Evolutionary conservation across 2,797 vertebrate genomes (phyloP), one percentile per base, ranked within the genome.

Genomic region (Petrocephalus schoutedeni): DNA sequence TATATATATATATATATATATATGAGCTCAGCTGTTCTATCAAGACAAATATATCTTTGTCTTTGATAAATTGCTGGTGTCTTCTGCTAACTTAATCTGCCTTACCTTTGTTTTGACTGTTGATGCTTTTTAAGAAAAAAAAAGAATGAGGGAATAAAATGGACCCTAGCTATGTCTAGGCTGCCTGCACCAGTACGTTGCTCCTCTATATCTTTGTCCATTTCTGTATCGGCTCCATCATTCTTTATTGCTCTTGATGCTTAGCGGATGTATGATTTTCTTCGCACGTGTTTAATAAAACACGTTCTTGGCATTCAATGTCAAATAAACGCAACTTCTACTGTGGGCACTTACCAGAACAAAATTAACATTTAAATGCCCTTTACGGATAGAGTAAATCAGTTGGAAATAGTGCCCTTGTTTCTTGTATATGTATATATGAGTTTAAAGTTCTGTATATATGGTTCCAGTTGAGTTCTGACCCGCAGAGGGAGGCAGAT

Each of bases 11-110:
- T 41, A 41, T 41, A 41, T 41, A 41, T 41, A 41, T 95, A 94
- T 94, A 94, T 93, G 92, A 95, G 93, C 89, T 93, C 91, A 92
- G 93, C 92, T 93, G 93, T 89, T 91, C 83, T 90, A 89, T 23
- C 64, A 94, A 92, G 93, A 92, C 92, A 93, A 92, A 93, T 94
- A 93, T 94, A 94, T 93, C 88, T 88, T 23, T 10, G 87, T 89
- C 2, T 53, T 89, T 93, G 91, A 94, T 93, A 88, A 88, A 90
- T 89, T 92, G 92, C 91, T 89, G 89, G 87, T 41, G 86, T 88
- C 82, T 54, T 91, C 93, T 94, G 92, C 92, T 94, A 93, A 93
- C 91, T 92, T 92, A 91, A 94, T 94, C 85, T 91, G 58, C 32
- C 54, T 90, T n/a, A 0, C 56, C 67, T 87, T 64, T 91, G 74